Percentiles rank a stretch among this genome's conserved stretches.
phyloP scores from a whole-genome alignment of 2,888 invertebrate species.

The Homarus gammarus region DNA sequence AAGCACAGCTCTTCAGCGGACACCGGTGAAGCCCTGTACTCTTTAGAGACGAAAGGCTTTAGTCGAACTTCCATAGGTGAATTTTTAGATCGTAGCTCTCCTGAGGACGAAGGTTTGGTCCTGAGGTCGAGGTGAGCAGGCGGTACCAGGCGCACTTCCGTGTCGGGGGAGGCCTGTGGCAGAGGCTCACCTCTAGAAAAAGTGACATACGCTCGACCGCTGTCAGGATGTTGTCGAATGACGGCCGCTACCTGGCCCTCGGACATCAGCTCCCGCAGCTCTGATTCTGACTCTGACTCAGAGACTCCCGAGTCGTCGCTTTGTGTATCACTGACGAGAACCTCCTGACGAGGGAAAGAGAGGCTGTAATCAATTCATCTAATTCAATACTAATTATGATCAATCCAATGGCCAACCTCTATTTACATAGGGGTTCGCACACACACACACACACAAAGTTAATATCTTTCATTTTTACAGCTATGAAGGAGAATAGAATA shows the following conservation, averaged over 20 bases:
- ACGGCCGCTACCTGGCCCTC: slow-evolving; percentile 18
- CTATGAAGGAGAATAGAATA: background rate
- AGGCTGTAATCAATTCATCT: background rate
- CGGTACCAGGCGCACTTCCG: slow-evolving; percentile 13
- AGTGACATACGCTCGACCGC: slow-evolving; percentile 40
- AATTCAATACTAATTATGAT: too few species aligned
- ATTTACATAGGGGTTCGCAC: too few species aligned
- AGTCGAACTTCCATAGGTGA: slow-evolving; percentile 35
- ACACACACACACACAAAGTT: background rate
- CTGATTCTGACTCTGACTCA: slow-evolving; percentile 56
- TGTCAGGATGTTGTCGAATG: slow-evolving; percentile 34
- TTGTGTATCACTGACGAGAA: slow-evolving; percentile 36
- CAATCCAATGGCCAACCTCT: too few species aligned
- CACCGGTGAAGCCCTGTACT: slow-evolving; percentile 35
- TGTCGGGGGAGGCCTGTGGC: slow-evolving; percentile 20
- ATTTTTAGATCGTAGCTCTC: background rate
- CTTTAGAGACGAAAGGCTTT: slow-evolving; percentile 45
- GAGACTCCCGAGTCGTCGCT: slow-evolving; percentile 66
- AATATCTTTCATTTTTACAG: background rate
- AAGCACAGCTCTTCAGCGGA: slow-evolving; percentile 24
- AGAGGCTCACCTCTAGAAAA: slow-evolving; percentile 25
- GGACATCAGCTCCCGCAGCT: slow-evolving; percentile 21
- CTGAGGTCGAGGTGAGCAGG: background rate
- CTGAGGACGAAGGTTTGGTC: slow-evolving; percentile 5
- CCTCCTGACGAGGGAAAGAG: slow-evolving; percentile 36